Base-by-base conservation (phyloP, 1,140 invertebrate genomes). In the Babylonia areolata region DNA sequence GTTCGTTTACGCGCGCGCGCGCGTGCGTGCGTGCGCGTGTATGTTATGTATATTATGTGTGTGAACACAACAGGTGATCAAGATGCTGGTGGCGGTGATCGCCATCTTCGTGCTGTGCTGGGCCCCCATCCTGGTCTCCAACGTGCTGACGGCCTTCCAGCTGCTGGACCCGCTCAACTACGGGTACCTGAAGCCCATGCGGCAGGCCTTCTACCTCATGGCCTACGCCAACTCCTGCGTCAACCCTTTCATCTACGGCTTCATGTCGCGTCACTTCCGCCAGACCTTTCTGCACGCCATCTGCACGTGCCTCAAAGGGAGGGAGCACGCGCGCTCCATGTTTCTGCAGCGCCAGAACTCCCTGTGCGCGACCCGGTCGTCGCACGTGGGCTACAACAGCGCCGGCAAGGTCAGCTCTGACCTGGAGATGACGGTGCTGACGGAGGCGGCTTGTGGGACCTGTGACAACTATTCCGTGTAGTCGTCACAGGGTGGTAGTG, bases 201-300 rank as follows among this genome's bases (percentile, higher is more conserved):
- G 95, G 28, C 96, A 95, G 3, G 92, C 95, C 35, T 96, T 96
- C 90, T 95, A 96, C 87, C 96, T 96, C 88, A 96, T 93, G 71
- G 87, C 90, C 17, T 92, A 93, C 85, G 58, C 84, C 81, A 93
- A 93, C 95, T 95, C 96, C 91, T 97, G 96, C 90, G 95, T 97
- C 87, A 97, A 97, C 94, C 97, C 97, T 11, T 95, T 97, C 82
- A 95, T 97, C 28, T 97, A 97, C 91, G 96, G 96, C 37, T 97
- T 97, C 93, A 97, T 97, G 96, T 97, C 96, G 28, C 96, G 96
- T 90, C 96, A 96, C 93, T 97, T 97, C 94, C 94, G 97, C 17
- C 42, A 96, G 86, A 96, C 96, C 51, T 96, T 96, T 91, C 91
- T 92, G 64, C 89, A 94, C 93, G 87, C 95, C 0, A 89, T 95